Evolutionary conservation across 2,113 vertebrate genomes (phyloP), one percentile per base, ranked within the genome.

Genomic region (Platichthys stellatus): DNA sequence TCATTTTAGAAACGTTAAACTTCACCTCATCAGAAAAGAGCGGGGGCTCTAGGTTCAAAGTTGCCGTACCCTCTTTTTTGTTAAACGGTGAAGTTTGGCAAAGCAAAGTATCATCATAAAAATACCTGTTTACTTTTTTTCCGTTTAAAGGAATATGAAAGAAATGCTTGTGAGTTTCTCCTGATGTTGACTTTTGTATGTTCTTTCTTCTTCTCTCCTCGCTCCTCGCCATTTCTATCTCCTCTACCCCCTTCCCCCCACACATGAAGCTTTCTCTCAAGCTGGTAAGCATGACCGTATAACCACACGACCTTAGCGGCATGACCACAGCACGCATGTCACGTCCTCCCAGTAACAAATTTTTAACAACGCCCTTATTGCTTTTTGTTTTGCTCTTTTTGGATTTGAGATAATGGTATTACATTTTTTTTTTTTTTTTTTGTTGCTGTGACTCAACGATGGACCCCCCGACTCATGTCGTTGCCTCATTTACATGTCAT

Each of bases 211-310:
- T 86, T 91, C 73, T 83, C 85, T 82, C 83, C 72, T 78, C 47
- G 79, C 89, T 81, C 84, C 28, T 66, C 82, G 59, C 79, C 83
- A 80, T 88, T 90, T 90, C 49, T 89, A n/a, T 91, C 79, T 80
- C 66, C 90, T 86, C 90, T 75, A 72, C 86, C 84, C 92, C 31
- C 31, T 5, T 4, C 87, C 87, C 20, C 51, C 20, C 51, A 20
- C 51, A 54, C 94, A 81, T 92, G 97, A 98, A 99, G 97, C 98
- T 99, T 95, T 99, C 98, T 96, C 97, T 99, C 94, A 99, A 98
- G 96, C 96, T 99, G 98, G 98, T 99, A 99, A 99, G 98, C 97
- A 98, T 94, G 90, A 95, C 86, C 86, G 85, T 76, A 38, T 85
- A 90, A 90, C 84, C 58, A 78, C 92, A 91, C 86, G 49, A 79